Conservation (phyloP, 2,113 vertebrate genomes). For the Oryzias woworae region DNA sequence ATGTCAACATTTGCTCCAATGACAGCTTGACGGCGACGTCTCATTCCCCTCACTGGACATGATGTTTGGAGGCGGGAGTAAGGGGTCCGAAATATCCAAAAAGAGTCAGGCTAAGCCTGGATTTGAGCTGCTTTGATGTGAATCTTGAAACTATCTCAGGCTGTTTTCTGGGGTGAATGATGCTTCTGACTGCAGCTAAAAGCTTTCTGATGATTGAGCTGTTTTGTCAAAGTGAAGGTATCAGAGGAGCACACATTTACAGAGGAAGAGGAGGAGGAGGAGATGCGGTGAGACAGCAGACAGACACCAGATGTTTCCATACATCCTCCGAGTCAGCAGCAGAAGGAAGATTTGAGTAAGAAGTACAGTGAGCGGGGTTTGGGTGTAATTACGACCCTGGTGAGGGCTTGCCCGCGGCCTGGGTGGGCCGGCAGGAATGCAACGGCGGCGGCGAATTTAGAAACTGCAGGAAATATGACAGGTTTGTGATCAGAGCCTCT, state of each 20-base stretch:
- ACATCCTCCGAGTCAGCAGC: conserved; percentile 32
- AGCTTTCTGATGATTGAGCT: conserved; percentile 48
- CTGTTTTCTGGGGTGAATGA: not conserved
- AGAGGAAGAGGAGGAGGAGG: conserved; percentile 7
- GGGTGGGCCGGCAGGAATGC: conserved; percentile 56
- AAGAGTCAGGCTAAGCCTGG: no score
- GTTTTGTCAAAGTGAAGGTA: conserved; percentile 39
- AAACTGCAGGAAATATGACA: conserved; percentile 33
- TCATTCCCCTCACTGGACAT: no score
- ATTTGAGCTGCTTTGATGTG: no score
- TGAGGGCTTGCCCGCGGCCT: conserved; percentile 43
- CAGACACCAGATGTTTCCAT: conserved; percentile 69
- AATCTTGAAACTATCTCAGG: no score
- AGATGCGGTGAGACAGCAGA: conserved; percentile 33
- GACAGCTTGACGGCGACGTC: no score
- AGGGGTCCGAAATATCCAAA: no score
- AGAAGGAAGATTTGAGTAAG: conserved; percentile 29
- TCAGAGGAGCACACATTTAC: conserved; percentile 17
- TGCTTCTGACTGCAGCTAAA: conserved; percentile 23
- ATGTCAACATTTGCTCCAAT: no score
- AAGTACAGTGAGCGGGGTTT: conserved; percentile 30
- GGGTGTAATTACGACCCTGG: conserved; percentile 53
- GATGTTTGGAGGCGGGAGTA: no score
- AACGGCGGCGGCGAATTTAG: conserved; percentile 12
- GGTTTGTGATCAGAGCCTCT: conserved; percentile 33